Conservation (phyloP, 2,797 vertebrate species). For the Hippoglossus hippoglossus region DNA sequence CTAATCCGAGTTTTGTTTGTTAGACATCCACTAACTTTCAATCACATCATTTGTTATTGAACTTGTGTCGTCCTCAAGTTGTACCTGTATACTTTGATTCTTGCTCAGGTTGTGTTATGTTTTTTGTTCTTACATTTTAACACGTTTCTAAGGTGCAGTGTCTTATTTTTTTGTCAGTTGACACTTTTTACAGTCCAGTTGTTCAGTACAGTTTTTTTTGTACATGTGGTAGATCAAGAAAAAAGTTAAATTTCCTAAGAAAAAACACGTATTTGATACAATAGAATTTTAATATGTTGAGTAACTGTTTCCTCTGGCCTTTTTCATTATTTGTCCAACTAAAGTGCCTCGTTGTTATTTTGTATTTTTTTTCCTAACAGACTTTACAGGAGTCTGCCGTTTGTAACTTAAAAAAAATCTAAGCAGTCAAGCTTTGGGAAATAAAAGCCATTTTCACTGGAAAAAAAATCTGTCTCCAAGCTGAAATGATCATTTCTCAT, state of each 20-base stretch:
- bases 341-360: conserved; percentile 25
- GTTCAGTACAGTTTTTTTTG: conserved; percentile 7
- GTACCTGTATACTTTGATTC: conserved; percentile 33
- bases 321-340: conserved; percentile 25
- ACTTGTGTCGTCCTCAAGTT: conserved; percentile 11
- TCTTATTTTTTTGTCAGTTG: conserved; percentile 18
- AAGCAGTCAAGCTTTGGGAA: conserved; percentile 63
- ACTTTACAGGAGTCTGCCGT: conserved; percentile 49
- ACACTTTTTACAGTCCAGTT: conserved; percentile 28
- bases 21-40: conserved; percentile 24
- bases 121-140: conserved; percentile 28
- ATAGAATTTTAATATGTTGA: conserved; percentile 13
- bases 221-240: background rate
- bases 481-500: background rate
- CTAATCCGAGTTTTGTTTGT: conserved; percentile 17
- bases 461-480: conserved; percentile 26
- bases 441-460: conserved; percentile 73
- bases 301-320: conserved; percentile 6
- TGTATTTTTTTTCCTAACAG: conserved; percentile 53
- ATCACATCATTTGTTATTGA: conserved; percentile 8
- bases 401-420: conserved; percentile 39
- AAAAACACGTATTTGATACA: background rate
- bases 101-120: conserved; percentile 63
- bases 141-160: conserved; percentile 39
- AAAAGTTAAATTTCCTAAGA: conserved; percentile 5